phyloP scores from a whole-genome alignment of 2,888 invertebrate species.

The Helleia helle region DNA sequence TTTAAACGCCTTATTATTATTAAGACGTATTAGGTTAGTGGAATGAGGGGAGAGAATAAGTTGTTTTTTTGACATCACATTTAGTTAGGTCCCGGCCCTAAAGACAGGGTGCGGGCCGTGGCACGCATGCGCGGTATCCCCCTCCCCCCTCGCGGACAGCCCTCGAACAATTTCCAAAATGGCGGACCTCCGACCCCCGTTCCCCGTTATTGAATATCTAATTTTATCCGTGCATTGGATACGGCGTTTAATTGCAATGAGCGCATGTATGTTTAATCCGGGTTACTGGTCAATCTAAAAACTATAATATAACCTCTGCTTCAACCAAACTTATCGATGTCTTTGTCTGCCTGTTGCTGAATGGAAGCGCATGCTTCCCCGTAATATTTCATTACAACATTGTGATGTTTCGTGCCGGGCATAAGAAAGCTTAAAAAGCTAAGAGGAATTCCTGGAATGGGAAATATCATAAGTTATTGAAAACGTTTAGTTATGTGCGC shows the following conservation, averaged over 20 bases:
- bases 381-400: too few relatives aligned
- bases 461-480: neutral
- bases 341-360: too few relatives aligned
- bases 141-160: conserved; percentile 57
- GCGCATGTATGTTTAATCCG: conserved; percentile 1
- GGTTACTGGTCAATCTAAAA: too few relatives aligned
- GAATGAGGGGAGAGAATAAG: conserved; percentile 67
- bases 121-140: conserved; percentile 62
- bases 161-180: conserved; percentile 60
- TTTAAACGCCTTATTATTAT: conserved; percentile 47
- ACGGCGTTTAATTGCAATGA: conserved; percentile 32
- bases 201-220: conserved; percentile 70
- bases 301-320: neutral
- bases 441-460: neutral
- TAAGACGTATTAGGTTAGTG: conserved; percentile 67
- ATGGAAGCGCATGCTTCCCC: too few relatives aligned
- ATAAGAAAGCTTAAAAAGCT: neutral
- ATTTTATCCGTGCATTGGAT: conserved; percentile 66
- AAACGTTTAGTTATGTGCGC: neutral
- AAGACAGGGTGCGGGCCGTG: conserved; percentile 55
- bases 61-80: conserved; percentile 70
- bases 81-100: conserved; percentile 59
- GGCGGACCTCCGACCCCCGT: conserved; percentile 65
- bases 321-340: neutral
- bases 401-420: neutral